A percentile compares a stretch with the other conserved stretches of the same genome.
Conservation (phyloP, 1,140 invertebrate genomes). For the Drosophila seguyi region DNA sequence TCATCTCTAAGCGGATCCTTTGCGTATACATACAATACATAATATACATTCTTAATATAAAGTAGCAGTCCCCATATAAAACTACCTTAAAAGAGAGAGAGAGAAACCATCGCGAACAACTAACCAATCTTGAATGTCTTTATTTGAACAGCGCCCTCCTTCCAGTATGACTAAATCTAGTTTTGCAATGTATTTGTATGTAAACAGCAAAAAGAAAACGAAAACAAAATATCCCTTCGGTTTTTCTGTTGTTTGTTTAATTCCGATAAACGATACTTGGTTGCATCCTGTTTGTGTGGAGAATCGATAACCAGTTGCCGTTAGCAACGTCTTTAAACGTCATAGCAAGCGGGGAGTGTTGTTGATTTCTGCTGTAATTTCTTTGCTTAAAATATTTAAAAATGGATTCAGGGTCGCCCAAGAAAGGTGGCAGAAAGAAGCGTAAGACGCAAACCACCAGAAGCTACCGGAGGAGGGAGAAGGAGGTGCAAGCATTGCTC, state of each 20-base stretch:
- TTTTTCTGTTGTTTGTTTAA: slow-evolving; percentile 18
- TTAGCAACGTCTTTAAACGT: slow-evolving; percentile 5
- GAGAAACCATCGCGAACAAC: slow-evolving; percentile 41
- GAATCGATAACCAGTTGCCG: slow-evolving; percentile 14
- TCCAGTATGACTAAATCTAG: slow-evolving; percentile 70
- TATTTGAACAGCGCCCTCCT: slow-evolving; percentile 32
- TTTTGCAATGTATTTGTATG: slow-evolving; percentile 83
- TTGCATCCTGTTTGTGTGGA: not conserved
- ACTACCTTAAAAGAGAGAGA: slow-evolving; percentile 19
- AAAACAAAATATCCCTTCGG: slow-evolving; percentile 61
- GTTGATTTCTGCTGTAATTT: not conserved
- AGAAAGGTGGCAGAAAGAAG: slow-evolving; percentile 38
- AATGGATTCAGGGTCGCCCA: slow-evolving; percentile 4
- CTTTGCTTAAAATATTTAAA: not conserved
- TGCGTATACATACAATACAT: slow-evolving; percentile 51
- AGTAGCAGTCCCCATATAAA: slow-evolving; percentile 41
- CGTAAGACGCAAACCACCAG: slow-evolving; percentile 67
- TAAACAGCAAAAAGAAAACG: slow-evolving; percentile 82
- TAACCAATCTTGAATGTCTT: slow-evolving; percentile 45
- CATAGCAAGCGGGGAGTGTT: not conserved
- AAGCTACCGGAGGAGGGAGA: slow-evolving; percentile 59
- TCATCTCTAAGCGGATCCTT: slow-evolving; percentile 39
- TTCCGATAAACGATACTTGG: slow-evolving; percentile 16
- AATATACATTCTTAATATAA: slow-evolving; percentile 37
- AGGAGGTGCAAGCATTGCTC: slow-evolving; percentile 64